Evolutionary conservation across 2,113 vertebrate genomes (phyloP).

Genomic region (Cyanocitta stelleri): DNA sequence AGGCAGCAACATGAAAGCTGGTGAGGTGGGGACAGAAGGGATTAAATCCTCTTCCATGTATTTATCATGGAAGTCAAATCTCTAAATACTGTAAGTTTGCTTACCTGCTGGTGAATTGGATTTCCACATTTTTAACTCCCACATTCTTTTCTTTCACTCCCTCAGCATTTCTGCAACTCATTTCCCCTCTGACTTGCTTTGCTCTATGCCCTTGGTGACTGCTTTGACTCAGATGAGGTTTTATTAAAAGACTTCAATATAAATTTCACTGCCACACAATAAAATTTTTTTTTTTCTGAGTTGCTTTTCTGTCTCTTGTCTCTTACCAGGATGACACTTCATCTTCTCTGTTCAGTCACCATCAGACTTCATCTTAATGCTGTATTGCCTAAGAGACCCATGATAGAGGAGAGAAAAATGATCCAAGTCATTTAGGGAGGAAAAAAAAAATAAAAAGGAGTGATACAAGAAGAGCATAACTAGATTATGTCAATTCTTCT

Average conservation of each 20-base stretch:
- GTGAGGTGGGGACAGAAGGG: background rate
- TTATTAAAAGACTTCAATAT: background rate
- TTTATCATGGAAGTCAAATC: background rate
- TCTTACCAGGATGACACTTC: background rate
- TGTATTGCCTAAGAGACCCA: background rate
- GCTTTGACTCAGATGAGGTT: background rate
- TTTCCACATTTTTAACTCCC: background rate
- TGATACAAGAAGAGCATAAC: background rate
- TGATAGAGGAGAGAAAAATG: background rate
- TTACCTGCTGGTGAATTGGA: background rate
- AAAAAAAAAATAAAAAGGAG: background rate
- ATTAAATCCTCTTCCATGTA: background rate
- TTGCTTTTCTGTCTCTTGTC: background rate
- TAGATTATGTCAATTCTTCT: background rate
- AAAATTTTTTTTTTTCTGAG: background rate
- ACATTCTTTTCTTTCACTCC: background rate
- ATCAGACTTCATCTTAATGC: background rate
- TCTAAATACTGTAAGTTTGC: background rate
- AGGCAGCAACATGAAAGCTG: background rate
- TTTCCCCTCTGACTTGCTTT: background rate
- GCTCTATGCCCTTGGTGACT: background rate
- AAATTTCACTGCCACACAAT: background rate
- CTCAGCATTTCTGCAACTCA: background rate
- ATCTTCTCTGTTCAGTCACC: background rate
- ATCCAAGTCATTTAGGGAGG: background rate